phyloP scores from a whole-genome alignment of 1,140 invertebrate genomes.

The Diachasmimorpha longicaudata region DNA sequence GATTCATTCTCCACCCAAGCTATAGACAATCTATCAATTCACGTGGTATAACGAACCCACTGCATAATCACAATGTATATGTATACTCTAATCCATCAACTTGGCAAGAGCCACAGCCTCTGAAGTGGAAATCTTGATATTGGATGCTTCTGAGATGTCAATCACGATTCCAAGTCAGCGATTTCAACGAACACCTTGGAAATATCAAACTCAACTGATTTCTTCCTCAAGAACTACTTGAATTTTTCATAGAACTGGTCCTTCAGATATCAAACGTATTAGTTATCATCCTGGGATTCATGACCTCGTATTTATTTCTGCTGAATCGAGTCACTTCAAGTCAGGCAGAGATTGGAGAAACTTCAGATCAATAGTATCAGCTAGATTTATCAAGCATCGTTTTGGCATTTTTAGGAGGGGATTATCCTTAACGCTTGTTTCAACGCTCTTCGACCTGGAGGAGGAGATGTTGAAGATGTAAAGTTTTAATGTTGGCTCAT shows the following conservation, averaged over 20 bases:
- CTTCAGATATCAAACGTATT: background rate
- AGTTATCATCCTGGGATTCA: conserved; percentile 3
- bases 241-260: background rate
- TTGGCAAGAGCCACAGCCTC: background rate
- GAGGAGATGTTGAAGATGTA: background rate
- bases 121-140: conserved; percentile 4
- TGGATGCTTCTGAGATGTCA: conserved; percentile 2
- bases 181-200: conserved; percentile 20
- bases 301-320: background rate
- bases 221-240: background rate
- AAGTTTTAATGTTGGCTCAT: background rate
- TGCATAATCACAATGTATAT: background rate
- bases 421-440: background rate
- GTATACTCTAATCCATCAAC: background rate
- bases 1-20: too few species aligned
- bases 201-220: background rate
- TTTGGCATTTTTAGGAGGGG: background rate
- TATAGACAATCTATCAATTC: background rate
- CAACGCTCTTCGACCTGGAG: background rate
- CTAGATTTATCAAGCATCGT: background rate
- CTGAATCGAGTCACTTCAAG: background rate
- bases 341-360: background rate
- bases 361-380: background rate
- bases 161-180: conserved; percentile 24
- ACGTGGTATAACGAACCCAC: background rate